Percentiles rank a stretch among this genome's conserved stretches.
Evolutionary conservation across 2,797 vertebrate genomes (phyloP).

Genomic region (Peromyscus aztecus): DNA sequence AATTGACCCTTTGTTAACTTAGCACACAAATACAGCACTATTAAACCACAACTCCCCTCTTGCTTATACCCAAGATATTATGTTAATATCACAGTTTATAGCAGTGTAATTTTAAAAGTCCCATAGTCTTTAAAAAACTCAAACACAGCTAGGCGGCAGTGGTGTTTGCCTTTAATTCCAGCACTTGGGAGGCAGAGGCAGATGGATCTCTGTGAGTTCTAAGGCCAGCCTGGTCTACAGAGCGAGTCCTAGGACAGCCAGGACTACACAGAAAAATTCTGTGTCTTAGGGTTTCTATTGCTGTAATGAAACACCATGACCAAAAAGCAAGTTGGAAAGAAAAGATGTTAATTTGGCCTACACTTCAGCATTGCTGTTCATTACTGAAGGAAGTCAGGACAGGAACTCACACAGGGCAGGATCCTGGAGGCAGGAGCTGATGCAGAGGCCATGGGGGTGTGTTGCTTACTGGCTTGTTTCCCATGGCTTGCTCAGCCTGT

Average conservation of each 20-base stretch:
- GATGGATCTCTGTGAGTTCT: neutral
- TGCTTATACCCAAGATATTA: neutral
- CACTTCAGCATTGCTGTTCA: neutral
- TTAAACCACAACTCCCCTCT: neutral
- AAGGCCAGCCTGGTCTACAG: neutral
- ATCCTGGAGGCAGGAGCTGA: no score
- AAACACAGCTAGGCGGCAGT: neutral
- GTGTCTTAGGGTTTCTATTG: neutral
- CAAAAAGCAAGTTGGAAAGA: neutral
- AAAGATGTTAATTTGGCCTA: neutral
- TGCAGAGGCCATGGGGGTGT: no score
- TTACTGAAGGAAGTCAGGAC: neutral
- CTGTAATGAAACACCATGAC: neutral
- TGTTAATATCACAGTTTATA: neutral
- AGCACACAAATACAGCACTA: neutral
- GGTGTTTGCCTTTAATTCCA: neutral
- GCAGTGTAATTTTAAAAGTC: neutral
- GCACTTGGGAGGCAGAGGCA: neutral
- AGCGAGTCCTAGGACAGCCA: neutral
- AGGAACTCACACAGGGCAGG: no score
- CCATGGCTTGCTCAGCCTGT: no score
- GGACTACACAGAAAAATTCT: no score
- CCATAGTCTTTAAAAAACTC: neutral
- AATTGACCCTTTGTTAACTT: neutral
- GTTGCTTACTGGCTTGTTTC: no score